Evolutionary conservation across 2,797 vertebrate species (phyloP).

Genomic region (Anableps anableps): DNA sequence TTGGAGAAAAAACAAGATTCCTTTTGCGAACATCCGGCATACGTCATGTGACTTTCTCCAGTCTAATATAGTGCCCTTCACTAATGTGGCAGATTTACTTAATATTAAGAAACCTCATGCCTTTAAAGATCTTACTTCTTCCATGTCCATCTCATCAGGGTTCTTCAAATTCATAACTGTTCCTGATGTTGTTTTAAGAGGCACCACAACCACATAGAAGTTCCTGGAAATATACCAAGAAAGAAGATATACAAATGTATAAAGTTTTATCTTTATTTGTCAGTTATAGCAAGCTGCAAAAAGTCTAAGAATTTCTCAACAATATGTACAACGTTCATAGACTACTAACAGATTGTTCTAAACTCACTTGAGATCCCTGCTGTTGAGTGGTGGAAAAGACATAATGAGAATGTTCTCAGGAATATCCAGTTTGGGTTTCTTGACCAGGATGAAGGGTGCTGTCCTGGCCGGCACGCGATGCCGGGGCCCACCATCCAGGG

Average conservation of each 20-base stretch:
- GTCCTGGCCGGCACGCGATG: slow-evolving; percentile 91
- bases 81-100: background rate
- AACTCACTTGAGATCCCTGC: slow-evolving; percentile 89
- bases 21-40: background rate
- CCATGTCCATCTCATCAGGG: slow-evolving; percentile 96
- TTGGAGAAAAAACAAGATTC: background rate
- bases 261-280: background rate
- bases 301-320: background rate
- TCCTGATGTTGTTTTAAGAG: slow-evolving; percentile 86
- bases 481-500: slow-evolving; percentile 86
- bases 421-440: slow-evolving; percentile 89
- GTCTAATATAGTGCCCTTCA: background rate
- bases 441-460: slow-evolving; percentile 85
- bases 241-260: slow-evolving; percentile 1
- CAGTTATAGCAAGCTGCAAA: background rate
- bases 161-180: slow-evolving; percentile 87
- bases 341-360: background rate
- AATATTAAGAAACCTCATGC: background rate
- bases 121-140: slow-evolving; percentile 85
- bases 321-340: background rate
- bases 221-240: slow-evolving; percentile 76
- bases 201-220: slow-evolving; percentile 93
- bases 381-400: slow-evolving; percentile 86
- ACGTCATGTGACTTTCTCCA: background rate
- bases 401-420: slow-evolving; percentile 89